Evolutionary conservation across 2,888 invertebrate genomes (phyloP).

Genomic region (Drosophila melanosoma): DNA sequence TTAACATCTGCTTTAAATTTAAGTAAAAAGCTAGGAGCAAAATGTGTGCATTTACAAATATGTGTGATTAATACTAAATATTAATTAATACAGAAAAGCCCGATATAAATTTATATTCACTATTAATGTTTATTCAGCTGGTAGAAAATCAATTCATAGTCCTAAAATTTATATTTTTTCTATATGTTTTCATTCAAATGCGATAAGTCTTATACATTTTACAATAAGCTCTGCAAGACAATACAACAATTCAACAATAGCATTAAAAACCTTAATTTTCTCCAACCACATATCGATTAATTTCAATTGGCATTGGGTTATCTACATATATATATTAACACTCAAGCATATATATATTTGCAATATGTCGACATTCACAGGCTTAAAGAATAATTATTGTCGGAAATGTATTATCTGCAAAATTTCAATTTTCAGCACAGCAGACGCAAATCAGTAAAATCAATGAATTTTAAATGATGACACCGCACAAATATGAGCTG

Average conservation of each 20-base stretch:
- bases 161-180: too few relatives aligned
- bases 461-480: neutral
- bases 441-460: neutral
- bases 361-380: neutral
- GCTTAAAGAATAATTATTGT: neutral
- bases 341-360: neutral
- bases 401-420: neutral
- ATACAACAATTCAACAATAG: neutral
- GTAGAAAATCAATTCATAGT: too few relatives aligned
- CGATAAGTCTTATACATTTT: too few relatives aligned
- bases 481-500: neutral
- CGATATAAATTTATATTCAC: too few relatives aligned
- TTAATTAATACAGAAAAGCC: neutral
- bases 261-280: neutral
- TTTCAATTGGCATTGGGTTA: neutral
- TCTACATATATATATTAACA: neutral
- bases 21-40: neutral
- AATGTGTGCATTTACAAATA: neutral
- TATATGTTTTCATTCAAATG: too few relatives aligned
- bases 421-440: conserved; percentile 1
- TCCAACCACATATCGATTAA: neutral
- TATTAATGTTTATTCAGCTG: too few relatives aligned
- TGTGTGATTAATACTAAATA: neutral
- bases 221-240: neutral
- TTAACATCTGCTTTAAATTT: neutral